Evolutionary conservation across 1,140 invertebrate species (phyloP), one percentile per base, ranked within the genome.

Genomic region (Probaryconus sp.): DNA sequence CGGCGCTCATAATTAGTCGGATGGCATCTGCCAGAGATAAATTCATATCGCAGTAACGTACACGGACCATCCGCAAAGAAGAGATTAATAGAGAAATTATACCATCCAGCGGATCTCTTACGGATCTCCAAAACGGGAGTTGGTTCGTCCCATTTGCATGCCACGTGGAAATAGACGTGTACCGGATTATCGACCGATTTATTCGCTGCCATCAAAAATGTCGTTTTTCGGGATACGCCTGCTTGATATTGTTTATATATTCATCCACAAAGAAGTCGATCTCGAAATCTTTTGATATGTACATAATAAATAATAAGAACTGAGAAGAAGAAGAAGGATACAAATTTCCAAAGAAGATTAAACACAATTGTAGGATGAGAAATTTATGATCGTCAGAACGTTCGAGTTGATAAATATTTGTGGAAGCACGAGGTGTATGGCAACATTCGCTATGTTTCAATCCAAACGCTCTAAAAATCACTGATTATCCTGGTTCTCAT

Each of bases 31-130:
- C 35, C 50, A 71, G 42, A 70, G 73, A 70, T 70, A 70, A 70
- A 61, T 69, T 63, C 45, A 26, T 75, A 76, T 76, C 53, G 31
- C 16, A 30, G 42, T 60, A 38, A 65, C 40, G 67, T 55, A 67
- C 63, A 18, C 10, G 18, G 47, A 16, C 40, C 26, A 63, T 75
- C 45, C 67, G 60, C 73, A 80, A 73, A 79, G 69, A 53, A 20
- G 67, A 81, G 79, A 84, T 85, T 85, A 82, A 85, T 84, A 79
- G 81, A 76, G 47, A 81, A 83, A 85, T 85, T 84, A 84, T 85
- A 76, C 83, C 70, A 78, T 79, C 74, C 71, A 76, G 71, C 68
- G 71, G 72, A 77, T 64, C 79, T 76, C 56, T 71, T 76, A 58
- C 50, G 78, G 72, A 68, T 79, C 65, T 63, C 28, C 64, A 45